Evolutionary conservation across 2,113 vertebrate species (phyloP), one percentile per base, ranked within the genome.

Genomic region (Phrynosoma platyrhinos): DNA sequence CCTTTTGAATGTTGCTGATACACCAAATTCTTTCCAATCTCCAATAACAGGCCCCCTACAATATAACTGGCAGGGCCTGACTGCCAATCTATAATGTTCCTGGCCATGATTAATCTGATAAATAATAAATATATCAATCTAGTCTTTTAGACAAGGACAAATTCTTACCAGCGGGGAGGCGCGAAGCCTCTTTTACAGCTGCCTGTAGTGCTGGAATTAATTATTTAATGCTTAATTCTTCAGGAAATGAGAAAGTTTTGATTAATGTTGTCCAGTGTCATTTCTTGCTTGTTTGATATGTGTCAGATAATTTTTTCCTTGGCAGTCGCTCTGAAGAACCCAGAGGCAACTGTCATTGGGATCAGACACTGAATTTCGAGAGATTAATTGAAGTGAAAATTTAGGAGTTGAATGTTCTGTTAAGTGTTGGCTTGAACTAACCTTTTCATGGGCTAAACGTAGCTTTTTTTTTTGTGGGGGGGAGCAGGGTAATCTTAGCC

Each of bases 101-200:
- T 93, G 94, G 96, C 98, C 96, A 97, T 99, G 98, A 99, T 99
- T 99, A 99, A 99, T 99, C 98, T 99, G 98, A 99, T 99, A 99
- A 99, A 99, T 99, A 99, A 99, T 99, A 99, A 98, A 99, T 99
- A 99, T 98, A 99, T 99, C 99, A 99, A 99, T 99, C 98, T 99
- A 98, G 97, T 96, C 96, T 96, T 97, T 98, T 97, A 98, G 98
- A 99, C 99, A 99, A 99, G 98, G 98, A 99, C 98, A 99, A 99
- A 99, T 99, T 99, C 98, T 98, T 98, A 99, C 95, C 99, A 98
- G 99, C 98, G 95, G 98, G 99, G 97, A 97, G 96, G 98, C 98
- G 98, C 90, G 97, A 97, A 97, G 96, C 97, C 98, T 97, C 98
- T 98, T 98, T 97, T 97, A 97, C 97, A 96, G 98, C 98, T 97